phyloP scores from a whole-genome alignment of 2,113 vertebrate genomes.

The Cacatua alba region DNA sequence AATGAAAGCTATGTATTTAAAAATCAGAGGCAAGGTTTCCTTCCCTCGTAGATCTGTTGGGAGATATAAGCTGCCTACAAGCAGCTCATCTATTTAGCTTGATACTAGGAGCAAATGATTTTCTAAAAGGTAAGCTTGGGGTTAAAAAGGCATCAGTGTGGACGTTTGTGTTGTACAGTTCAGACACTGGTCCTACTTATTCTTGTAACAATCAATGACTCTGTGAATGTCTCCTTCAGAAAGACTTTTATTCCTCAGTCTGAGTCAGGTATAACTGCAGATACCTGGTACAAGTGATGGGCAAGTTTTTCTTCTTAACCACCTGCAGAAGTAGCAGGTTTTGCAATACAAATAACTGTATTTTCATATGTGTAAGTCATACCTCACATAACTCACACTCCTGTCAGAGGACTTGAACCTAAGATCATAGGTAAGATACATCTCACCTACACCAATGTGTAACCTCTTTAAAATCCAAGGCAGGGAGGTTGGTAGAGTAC shows the following conservation, averaged over 20 bases:
- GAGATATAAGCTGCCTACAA: neutral
- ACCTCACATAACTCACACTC: neutral
- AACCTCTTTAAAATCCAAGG: neutral
- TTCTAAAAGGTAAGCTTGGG: conserved; percentile 1
- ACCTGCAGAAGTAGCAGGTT: neutral
- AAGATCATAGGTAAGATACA: neutral
- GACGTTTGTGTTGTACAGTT: neutral
- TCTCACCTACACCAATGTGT: neutral
- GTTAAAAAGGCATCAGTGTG: neutral
- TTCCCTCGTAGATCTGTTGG: neutral
- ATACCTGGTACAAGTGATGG: neutral
- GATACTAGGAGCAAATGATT: neutral
- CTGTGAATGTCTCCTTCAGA: neutral
- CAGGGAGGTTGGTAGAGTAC: neutral
- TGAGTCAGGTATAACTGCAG: neutral
- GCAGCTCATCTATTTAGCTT: neutral
- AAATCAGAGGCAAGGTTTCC: neutral
- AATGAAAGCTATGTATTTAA: neutral
- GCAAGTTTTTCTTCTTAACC: neutral
- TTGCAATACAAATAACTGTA: neutral
- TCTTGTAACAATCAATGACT: neutral
- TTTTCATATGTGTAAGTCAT: neutral
- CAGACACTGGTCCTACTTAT: neutral
- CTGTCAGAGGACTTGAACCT: neutral
- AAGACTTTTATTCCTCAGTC: neutral